Evolutionary conservation across 2,797 vertebrate genomes (phyloP).

Genomic region (Benthosema pterotum): DNA sequence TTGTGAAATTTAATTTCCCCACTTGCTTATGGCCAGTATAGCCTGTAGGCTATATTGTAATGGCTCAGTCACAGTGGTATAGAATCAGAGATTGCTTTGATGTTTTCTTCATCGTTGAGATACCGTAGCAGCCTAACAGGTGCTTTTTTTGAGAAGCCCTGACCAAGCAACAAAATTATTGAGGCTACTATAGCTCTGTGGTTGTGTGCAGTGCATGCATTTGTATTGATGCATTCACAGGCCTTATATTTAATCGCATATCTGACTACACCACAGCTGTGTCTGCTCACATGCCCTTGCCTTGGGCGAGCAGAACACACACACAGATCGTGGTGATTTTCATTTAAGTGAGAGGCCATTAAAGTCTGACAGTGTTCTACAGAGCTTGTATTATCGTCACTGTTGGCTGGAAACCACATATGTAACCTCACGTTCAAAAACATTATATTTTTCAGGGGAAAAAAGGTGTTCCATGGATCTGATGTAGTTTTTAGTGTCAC

Average conservation of each 20-base stretch:
- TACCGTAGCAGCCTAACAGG: slow-evolving; percentile 49
- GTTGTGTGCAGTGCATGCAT: background rate
- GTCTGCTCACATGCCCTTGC: slow-evolving; percentile 45
- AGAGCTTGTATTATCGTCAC: slow-evolving; percentile 33
- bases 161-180: background rate
- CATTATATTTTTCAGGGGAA: no score
- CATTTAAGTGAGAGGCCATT: slow-evolving; percentile 61
- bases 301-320: slow-evolving; percentile 34
- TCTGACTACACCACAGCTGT: slow-evolving; percentile 25
- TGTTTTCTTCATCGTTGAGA: slow-evolving; percentile 22
- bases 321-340: slow-evolving; percentile 53
- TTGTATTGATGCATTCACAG: background rate
- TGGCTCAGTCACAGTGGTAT: background rate
- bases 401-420: no score
- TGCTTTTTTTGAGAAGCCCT: slow-evolving; percentile 30
- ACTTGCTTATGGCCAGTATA: no score
- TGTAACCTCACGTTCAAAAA: no score
- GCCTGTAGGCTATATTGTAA: no score
- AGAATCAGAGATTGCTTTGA: background rate
- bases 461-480: no score
- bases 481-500: no score
- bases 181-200: background rate
- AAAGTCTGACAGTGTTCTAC: slow-evolving; percentile 61
- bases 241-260: slow-evolving; percentile 24
- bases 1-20: no score